Evolutionary conservation across 2,113 vertebrate species (phyloP).

Genomic region (Megaleporinus macrocephalus): DNA sequence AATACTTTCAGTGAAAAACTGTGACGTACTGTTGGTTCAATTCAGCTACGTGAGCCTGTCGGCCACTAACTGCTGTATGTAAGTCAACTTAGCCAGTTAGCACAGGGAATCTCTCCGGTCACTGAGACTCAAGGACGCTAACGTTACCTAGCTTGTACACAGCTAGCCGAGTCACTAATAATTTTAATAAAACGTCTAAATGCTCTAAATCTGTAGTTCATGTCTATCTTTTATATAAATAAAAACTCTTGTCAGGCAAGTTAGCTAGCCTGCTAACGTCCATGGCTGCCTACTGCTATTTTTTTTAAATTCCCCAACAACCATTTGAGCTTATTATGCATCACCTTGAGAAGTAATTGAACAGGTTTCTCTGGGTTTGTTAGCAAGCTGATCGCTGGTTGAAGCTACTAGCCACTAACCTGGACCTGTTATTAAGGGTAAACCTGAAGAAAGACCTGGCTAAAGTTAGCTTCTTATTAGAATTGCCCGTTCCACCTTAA

Average conservation of each 20-base stretch:
- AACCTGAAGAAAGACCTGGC: no score
- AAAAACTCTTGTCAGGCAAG: no score
- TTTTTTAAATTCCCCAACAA: background rate
- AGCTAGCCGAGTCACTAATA: background rate
- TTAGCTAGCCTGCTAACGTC: background rate
- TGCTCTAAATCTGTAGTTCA: no score
- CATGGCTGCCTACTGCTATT: background rate
- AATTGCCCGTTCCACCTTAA: no score
- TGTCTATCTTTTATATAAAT: no score
- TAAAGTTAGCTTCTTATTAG: no score
- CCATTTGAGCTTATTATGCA: background rate
- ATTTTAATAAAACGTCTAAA: no score
- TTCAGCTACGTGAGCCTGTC: background rate
- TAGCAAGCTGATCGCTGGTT: background rate
- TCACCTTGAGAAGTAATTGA: background rate
- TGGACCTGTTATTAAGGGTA: no score
- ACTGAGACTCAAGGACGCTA: background rate
- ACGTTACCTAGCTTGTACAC: background rate
- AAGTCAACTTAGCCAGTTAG: background rate
- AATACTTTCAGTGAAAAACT: background rate
- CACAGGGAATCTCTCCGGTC: background rate
- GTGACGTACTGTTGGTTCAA: background rate
- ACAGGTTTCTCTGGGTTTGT: background rate
- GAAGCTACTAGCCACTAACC: no score
- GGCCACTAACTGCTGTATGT: background rate